Conservation (phyloP, 2,797 vertebrate genomes). For the Borostomias antarcticus region DNA sequence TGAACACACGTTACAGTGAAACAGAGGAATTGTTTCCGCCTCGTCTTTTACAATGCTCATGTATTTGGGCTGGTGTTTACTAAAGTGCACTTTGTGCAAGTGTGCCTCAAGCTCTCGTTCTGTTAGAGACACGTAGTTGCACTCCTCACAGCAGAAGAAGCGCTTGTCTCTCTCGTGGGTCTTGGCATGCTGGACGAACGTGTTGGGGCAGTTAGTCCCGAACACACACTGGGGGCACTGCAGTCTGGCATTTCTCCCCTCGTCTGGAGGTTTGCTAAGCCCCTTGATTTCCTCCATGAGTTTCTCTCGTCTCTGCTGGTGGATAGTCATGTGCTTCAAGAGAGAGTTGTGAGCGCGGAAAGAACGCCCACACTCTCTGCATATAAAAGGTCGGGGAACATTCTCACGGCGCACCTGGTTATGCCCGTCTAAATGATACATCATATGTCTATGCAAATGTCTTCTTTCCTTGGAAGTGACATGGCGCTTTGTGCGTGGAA, state of each 20-base stretch:
- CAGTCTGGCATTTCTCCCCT: constrained; percentile 78
- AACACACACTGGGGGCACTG: constrained; percentile 85
- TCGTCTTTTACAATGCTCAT: constrained; percentile 58
- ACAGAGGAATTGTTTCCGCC: constrained; percentile 70
- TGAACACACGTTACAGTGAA: constrained; percentile 78
- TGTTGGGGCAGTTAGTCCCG: constrained; percentile 86
- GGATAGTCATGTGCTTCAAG: constrained; percentile 94
- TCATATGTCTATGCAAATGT: constrained; percentile 95
- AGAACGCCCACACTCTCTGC: constrained; percentile 91
- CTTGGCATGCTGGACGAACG: constrained; percentile 85
- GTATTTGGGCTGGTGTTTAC: constrained; percentile 71
- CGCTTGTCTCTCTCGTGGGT: constrained; percentile 86
- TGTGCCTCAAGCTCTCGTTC: constrained; percentile 85
- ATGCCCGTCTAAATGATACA: constrained; percentile 95
- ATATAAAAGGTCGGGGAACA: constrained; percentile 88
- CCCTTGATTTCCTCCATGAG: constrained; percentile 90
- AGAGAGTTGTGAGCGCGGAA: constrained; percentile 92
- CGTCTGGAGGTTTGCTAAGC: constrained; percentile 82
- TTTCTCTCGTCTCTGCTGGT: constrained; percentile 87
- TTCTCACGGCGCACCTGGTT: constrained; percentile 90
- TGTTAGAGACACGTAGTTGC: constrained; percentile 84
- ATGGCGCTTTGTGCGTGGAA: constrained; percentile 91
- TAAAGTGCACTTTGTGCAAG: constrained; percentile 74
- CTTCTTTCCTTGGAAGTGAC: constrained; percentile 93
- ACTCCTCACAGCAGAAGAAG: constrained; percentile 87